phyloP scores from a whole-genome alignment of 2,888 invertebrate genomes.

The Pterobdella sp. region DNA sequence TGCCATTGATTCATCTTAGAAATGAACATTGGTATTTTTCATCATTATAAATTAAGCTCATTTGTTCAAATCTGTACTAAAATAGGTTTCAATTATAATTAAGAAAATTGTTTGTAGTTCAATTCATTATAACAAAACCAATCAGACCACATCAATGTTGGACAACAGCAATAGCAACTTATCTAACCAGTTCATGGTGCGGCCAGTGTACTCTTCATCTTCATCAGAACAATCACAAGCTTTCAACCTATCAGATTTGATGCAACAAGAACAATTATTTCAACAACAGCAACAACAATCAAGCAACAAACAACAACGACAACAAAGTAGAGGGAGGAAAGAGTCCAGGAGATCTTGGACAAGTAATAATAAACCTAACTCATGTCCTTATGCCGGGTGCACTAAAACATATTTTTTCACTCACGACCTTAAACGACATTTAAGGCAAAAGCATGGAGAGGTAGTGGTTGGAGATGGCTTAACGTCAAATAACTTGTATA shows the following conservation, averaged over 20 bases:
- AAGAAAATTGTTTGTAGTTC: no score
- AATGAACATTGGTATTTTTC: no score
- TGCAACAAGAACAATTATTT: conserved; percentile 22
- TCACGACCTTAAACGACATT: conserved; percentile 34
- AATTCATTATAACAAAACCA: neutral
- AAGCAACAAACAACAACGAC: conserved; percentile 11
- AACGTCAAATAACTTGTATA: neutral
- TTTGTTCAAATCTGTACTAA: no score
- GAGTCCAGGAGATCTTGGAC: conserved; percentile 35
- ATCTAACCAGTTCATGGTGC: conserved; percentile 25
- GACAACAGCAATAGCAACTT: conserved; percentile 18
- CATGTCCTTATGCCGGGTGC: conserved; percentile 32
- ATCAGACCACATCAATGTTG: neutral
- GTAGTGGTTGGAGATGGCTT: conserved; percentile 15
- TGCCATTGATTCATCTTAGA: no score
- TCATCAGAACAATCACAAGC: conserved; percentile 21
- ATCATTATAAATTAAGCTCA: no score
- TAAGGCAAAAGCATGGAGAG: conserved; percentile 34
- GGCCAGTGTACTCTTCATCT: conserved; percentile 23
- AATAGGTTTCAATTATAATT: no score
- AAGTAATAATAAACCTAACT: conserved; percentile 34
- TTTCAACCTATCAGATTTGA: conserved; percentile 28
- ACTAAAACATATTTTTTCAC: conserved; percentile 34
- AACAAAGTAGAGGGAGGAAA: conserved; percentile 27
- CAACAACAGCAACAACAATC: conserved; percentile 13